Base-by-base conservation (phyloP, 1,140 invertebrate species). In the Heliconius nattereri region DNA sequence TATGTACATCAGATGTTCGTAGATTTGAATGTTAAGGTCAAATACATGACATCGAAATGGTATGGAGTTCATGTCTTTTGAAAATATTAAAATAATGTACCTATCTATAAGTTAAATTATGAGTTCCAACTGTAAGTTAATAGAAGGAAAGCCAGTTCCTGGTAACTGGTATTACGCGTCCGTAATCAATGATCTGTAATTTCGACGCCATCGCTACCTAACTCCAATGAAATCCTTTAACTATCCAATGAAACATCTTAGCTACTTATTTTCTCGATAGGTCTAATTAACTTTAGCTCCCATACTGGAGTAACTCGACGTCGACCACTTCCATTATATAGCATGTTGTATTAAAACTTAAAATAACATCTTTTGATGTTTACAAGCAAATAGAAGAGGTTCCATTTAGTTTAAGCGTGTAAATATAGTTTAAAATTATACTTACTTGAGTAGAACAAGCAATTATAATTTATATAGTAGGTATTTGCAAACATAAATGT, bases 141-240 rank as follows among this genome's bases (percentile, higher is more conserved):
- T 80, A 52, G 75, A 71, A 45, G 79, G 74, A 78, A 81, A 77
- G 79, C 75, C 29, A 81, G 76, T 78, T 74, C 75, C 35, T 66
- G 54, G 80, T 81, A 73, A 81, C 76, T 78, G 74, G 73, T 81
- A 81, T 76, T 78, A 81, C 77, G 78, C 76, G 72, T 77, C 57
- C 72, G 74, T 81, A 81, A 81, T 81, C 80, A 81, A 78, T 75
- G 80, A 81, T 81, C 76, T 73, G 80, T 78, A 81, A 81, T 81
- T 81, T 81, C 80, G 74, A 78, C 80, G 80, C 80, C 80, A 76
- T 78, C 26, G 80, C 80, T 81, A 81, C 80, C 76, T 60, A 76
- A 35, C 79, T 76, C 80, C 71, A 81, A 81, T 78, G 66, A 81
- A 76, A 81, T 74, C 73, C 80, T 78, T 78, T 81, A 81, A 78